Evolutionary conservation across 2,888 invertebrate species (phyloP), one percentile per base, ranked within the genome.

Genomic region (Epinotia nisella): DNA sequence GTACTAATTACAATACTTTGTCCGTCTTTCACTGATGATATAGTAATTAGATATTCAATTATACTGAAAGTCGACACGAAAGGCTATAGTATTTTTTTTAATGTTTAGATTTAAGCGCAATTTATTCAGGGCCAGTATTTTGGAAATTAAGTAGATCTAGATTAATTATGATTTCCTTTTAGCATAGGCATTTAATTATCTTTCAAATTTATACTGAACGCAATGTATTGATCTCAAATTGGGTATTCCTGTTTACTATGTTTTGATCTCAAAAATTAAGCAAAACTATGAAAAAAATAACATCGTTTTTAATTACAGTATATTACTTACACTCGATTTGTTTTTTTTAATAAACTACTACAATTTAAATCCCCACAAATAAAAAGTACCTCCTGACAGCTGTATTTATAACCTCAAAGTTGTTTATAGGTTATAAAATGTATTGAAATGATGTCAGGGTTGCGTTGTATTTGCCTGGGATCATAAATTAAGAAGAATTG

Each of bases 91-190:
- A 75, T 77, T 76, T 70, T 75, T 75, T 76, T 56, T 21, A 73
- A 68, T 66, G 71, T 65, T 21, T 56, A 60, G 35, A 49, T 71
- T 70, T 79, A 78, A n/a, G 56, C 21, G 39, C 55, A 77, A 71
- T 77, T 82, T 81, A 81, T 79, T 83, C 75, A 83, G 86, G 89
- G 91, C 89, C 91, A 91, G 91, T 90, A 90, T 90, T 90, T 87
- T 85, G 80, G 84, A 86, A 86, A 87, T 84, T 86, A 86, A 79
- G 79, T 83, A 81, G 73, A 56, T 61, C 75, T 71, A 67, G 49
- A 24, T n/a, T 56, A 56, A 13, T 41, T 66, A 39, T n/a, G 15
- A 17, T 51, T 39, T 39, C 19, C 3, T 65, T 41, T 66, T 49
- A 53, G 3, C 29, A 53, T 64, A 53, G 9, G n/a, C 56, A 58